Conservation (phyloP, 1,140 invertebrate species). For the Cyphomyrmex costatus region DNA sequence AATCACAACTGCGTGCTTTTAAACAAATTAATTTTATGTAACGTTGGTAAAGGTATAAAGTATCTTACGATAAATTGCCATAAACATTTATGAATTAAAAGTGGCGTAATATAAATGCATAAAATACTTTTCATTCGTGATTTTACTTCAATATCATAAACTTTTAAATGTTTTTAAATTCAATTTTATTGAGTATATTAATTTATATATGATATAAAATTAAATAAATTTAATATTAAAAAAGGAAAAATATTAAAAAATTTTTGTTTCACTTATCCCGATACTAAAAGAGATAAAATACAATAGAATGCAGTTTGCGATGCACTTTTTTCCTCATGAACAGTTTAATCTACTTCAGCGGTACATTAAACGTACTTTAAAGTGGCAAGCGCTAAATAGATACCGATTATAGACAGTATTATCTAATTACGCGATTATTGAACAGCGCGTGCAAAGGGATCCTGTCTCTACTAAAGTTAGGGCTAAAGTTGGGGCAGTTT, state of each 20-base stretch:
- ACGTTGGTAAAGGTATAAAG: neutral
- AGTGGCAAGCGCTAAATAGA: conserved; percentile 45
- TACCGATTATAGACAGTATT: conserved; percentile 59
- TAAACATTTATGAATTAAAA: neutral
- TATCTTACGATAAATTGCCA: neutral
- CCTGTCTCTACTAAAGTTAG: conserved; percentile 58
- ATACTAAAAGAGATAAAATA: neutral
- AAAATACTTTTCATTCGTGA: neutral
- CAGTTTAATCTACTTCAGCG: conserved; percentile 34
- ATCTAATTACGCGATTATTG: conserved; percentile 68
- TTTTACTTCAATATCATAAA: conserved; percentile 8
- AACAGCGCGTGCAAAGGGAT: conserved; percentile 61
- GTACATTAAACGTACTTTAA: conserved; percentile 40
- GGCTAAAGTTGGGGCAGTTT: conserved; percentile 65
- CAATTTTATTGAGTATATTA: neutral
- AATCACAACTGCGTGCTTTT: neutral
- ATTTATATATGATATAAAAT: neutral
- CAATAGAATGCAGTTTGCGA: neutral
- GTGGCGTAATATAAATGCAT: neutral
- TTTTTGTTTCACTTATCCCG: neutral
- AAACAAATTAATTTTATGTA: neutral
- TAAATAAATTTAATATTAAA: neutral
- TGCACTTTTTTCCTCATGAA: conserved; percentile 20
- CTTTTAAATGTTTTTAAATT: neutral
- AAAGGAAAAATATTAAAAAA: neutral